Conservation (phyloP, 2,113 vertebrate species). For the Callospermophilus lateralis region DNA sequence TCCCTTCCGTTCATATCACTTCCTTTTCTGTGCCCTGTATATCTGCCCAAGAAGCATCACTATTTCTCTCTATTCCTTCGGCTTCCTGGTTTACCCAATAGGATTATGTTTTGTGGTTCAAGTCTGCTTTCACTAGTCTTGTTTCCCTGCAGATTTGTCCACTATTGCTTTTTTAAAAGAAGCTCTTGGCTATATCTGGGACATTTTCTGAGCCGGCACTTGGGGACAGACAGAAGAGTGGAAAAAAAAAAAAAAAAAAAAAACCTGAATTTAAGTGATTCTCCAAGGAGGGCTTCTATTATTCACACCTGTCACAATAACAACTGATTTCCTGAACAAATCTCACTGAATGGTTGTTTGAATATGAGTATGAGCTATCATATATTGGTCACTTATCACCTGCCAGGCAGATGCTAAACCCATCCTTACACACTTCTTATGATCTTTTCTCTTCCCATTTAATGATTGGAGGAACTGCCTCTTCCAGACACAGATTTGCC, state of each 20-base stretch:
- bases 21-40: neutral
- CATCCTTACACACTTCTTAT: no score
- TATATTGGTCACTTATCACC: neutral
- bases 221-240: no score
- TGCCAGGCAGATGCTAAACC: neutral
- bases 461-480: neutral
- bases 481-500: neutral
- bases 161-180: neutral
- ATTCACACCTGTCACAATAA: neutral
- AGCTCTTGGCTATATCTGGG: fast-evolving
- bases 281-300: neutral
- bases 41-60: neutral
- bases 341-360: neutral
- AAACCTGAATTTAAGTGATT: neutral
- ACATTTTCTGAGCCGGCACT: neutral
- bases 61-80: neutral
- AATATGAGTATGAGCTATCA: neutral
- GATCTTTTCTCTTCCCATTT: neutral
- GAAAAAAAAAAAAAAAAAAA: neutral
- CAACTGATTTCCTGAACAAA: neutral
- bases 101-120: neutral
- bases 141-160: neutral
- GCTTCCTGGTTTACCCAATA: neutral
- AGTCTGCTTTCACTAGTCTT: neutral
- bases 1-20: no score